Base-by-base conservation (phyloP, 2,113 vertebrate species). In the Megaceryle torquata region DNA sequence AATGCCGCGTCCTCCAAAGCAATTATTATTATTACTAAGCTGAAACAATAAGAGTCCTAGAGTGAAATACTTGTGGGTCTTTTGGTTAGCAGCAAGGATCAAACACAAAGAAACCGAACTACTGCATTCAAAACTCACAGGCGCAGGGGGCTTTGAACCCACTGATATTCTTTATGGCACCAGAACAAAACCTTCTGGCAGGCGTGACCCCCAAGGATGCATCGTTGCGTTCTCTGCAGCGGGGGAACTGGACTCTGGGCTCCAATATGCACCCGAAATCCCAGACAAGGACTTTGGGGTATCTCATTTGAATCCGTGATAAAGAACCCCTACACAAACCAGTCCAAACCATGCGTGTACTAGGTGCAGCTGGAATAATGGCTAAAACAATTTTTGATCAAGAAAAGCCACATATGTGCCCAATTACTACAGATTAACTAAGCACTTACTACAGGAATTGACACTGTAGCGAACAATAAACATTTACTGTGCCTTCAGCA, bases 151-250 rank as follows among this genome's bases (percentile, higher is more conserved):
- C 31, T 88, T 95, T 81, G 61, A 60, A 94, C 77, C 28, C 82
- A 83, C 60, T 67, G 57, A 43, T 63, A 67, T 2, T 80, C 82
- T 85, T 82, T 54, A 61, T 7, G 31, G 70, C 63, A 95, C 61
- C 75, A 82, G 65, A 89, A 22, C 33, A 91, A 93, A 95, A 84
- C 70, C 89, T 85, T 87, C 85, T 41, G 84, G 82, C 64, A 89
- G 48, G 59, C 2, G 0, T 8, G 35, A 80, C 88, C 82, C 71
- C 70, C 29, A n/a, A 0, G 0, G 78, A 69, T 5, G 28, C 41
- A 44, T 16, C 46, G 31, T 61, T 68, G 75, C 5, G 33, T 51
- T 67, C 53, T 72, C 64, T 85, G 78, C 46, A 48, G 3, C 18
- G 1, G 44, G 80, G 74, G 77, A 84, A 37, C 41, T 1, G 61